These are phyloP conservation scores for Nasonia oneida DNA, from an alignment of 2,888 invertebrate species.

Conservation along the genomic window DNA sequence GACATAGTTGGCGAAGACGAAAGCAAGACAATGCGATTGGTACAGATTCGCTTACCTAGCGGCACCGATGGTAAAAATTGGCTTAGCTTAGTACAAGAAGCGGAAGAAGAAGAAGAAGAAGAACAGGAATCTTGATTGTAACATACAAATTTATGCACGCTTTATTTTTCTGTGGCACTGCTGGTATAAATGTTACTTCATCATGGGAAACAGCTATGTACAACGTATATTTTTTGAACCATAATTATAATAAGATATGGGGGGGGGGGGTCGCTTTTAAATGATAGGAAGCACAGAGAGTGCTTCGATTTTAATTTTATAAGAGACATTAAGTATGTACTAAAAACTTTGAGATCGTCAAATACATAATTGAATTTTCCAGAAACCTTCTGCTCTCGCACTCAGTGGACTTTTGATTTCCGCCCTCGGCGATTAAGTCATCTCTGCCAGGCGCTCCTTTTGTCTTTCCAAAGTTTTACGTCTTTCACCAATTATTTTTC, in stretches of 20 bases:
- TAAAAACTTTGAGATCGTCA: slow-evolving; percentile 49
- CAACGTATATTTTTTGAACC: not conserved
- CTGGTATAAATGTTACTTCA: not conserved
- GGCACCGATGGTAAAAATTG: slow-evolving; percentile 72
- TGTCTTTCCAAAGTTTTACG: slow-evolving; percentile 55
- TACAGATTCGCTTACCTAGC: slow-evolving; percentile 75
- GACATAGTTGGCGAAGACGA: slow-evolving; percentile 69
- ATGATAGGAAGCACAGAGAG: not conserved
- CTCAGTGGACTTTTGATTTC: slow-evolving; percentile 37
- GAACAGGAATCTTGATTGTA: not conserved
- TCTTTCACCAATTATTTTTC: slow-evolving; percentile 56
- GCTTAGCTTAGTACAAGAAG: slow-evolving; percentile 75
- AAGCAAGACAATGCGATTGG: slow-evolving; percentile 74
- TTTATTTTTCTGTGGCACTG: not conserved
- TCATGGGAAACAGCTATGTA: not conserved
- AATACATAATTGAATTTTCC: slow-evolving; percentile 58
- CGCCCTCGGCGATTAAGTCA: slow-evolving; percentile 35
- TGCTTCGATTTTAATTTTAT: slow-evolving; percentile 51
- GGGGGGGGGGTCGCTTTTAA: not conserved
- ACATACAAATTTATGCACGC: not conserved
- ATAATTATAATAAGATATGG: not conserved
- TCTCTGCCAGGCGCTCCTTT: slow-evolving; percentile 35
- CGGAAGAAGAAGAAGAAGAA: not conserved
- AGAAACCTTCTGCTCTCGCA: slow-evolving; percentile 42
- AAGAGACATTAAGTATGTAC: slow-evolving; percentile 50